A percentile compares a stretch with the other conserved stretches of the same genome.
phyloP scores from a whole-genome alignment of 2,797 vertebrate genomes.

The Brachymystax lenok region DNA sequence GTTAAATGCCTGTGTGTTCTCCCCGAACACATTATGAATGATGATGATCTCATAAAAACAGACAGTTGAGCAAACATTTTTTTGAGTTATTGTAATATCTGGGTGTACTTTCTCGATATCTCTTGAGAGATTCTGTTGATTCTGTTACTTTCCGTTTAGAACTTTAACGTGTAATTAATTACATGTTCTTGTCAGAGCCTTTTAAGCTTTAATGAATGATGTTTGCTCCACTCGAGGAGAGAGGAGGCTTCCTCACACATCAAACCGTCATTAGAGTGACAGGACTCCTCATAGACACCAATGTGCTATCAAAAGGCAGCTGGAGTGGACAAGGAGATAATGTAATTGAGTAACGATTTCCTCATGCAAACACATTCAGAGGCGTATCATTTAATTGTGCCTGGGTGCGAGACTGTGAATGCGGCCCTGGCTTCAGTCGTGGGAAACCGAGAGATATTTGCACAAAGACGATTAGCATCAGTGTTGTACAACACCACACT shows the following conservation, averaged over 20 bases:
- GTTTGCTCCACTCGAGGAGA: conserved; percentile 39
- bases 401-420: conserved; percentile 36
- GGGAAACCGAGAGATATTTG: conserved; percentile 63
- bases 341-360: conserved; percentile 69
- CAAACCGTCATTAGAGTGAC: conserved; percentile 47
- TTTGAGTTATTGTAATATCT: conserved; percentile 38
- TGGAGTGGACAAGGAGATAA: conserved; percentile 63
- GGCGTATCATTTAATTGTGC: conserved; percentile 70
- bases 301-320: conserved; percentile 43
- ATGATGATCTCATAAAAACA: conserved; percentile 33
- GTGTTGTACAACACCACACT: conserved; percentile 48
- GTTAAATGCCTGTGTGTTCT: conserved; percentile 1
- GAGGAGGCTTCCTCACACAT: conserved; percentile 32
- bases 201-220: conserved; percentile 65
- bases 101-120: conserved; percentile 46
- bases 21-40: conserved; percentile 37
- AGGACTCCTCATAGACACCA: conserved; percentile 33
- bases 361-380: conserved; percentile 44
- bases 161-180: conserved; percentile 64
- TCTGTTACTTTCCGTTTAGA: conserved; percentile 51
- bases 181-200: conserved; percentile 49
- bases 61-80: conserved; percentile 46
- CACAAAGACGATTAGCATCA: conserved; percentile 57
- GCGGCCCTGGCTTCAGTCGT: conserved; percentile 59
- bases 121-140: conserved; percentile 63